Evolutionary conservation across 2,797 vertebrate species (phyloP), one percentile per base, ranked within the genome.

Genomic region (Allochrocebus solatus): DNA sequence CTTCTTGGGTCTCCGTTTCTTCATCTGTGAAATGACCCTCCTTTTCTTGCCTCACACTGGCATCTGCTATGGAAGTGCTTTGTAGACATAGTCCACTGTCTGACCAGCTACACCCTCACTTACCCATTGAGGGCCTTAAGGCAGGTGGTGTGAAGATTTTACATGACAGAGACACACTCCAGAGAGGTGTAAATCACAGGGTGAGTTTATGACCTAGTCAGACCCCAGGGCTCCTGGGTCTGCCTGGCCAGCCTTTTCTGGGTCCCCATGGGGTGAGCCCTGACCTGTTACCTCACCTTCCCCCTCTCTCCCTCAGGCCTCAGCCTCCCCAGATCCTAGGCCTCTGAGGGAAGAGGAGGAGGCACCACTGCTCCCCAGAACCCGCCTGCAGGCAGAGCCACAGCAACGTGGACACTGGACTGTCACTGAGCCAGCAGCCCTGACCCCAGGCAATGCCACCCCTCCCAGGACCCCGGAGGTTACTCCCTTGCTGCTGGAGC

Each of bases 401-500:
- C 98, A 96, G 93, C 95, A 82, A 39, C 99, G 99, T 92, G 98
- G 99, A 96, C 98, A 96, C 93, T 91, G 72, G 9, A 99, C 98
- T 95, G 87, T 98, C 33, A 96, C 98, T 30, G 99, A 99, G 61
- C 98, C 95, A 16, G 75, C 98, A 84, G 98, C 97, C 84, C 98
- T 98, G 11, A 98, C 98, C n/a, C 96, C 92, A 0, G 76, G 88
- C 43, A 98, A 98, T 53, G 98, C 98, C 0, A 13, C 98, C 59
- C 0, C 95, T 96, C 4, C 98, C 94, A 0, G 98, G 93, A 88
- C 1, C 39, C 99, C 99, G 85, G 99, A 99, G 93, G 99, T 97
- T 70, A 98, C 99, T n/a, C 99, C 99, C 12, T 99, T 99, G 75
- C 96, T 99, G 97, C 97, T 99, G 98, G 99, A 99, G 94, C 98